Evolutionary conservation across 2,888 invertebrate species (phyloP), one percentile per base, ranked within the genome.

Genomic region (Corbicula japonica): DNA sequence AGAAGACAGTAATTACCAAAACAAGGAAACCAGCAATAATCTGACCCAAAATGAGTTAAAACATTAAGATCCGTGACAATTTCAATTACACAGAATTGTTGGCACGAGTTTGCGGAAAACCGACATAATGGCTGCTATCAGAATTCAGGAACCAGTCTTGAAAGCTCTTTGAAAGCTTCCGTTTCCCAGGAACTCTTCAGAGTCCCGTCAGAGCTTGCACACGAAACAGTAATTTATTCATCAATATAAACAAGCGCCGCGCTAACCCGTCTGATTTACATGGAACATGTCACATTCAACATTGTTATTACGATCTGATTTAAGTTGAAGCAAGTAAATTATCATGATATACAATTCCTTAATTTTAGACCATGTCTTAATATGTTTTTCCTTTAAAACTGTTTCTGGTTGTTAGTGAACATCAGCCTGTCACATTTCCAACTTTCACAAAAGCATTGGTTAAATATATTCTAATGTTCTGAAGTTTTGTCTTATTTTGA

Each of bases 191-290:
- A 68, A 69, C 56, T 66, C 73, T 35, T 71, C 66, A 52, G 61
- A 50, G 46, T 74, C 74, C 65, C 78, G 56, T 52, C 68, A 61
- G 54, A 63, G 65, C 74, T 79, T 69, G 65, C 76, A 76, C 83
- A 83, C 79, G 65, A 83, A 71, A 76, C 71, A 63, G 71, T 76
- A 83, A 83, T 83, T 83, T 83, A 83, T 83, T 83, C 83, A 80
- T 83, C 83, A 83, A 83, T 79, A 80, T 48, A 62, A 65, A 56
- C 62, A 68, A 69, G 76, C 65, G 63, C 68, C 72, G 61, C 62
- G 66, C 44, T 54, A 73, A 63, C 46, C 71, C 62, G 70, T 65
- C 70, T 54, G 66, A 71, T 76, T 83, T 83, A 83, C 83, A 83
- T 80, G 74, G 60, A 79, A 80, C 41, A 66, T 83, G 83, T 83